Conservation (phyloP, 2,113 vertebrate genomes). For the human (Homo sapiens) region DNA sequence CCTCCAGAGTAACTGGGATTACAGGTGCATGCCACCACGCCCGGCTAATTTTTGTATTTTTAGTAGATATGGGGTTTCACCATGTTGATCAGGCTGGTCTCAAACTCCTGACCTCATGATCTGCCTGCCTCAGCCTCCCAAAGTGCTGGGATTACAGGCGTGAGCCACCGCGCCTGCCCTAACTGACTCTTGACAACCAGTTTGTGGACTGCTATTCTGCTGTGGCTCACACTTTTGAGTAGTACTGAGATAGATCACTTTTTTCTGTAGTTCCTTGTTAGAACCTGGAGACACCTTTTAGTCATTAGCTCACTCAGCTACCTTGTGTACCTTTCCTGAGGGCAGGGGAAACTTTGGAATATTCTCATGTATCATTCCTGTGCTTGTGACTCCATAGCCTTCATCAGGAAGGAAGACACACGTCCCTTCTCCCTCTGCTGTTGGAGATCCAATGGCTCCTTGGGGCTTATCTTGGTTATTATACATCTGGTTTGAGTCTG, state of each 20-base stretch:
- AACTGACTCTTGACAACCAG: background rate
- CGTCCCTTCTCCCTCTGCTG: background rate
- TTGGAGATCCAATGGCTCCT: background rate
- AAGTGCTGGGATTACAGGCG: too few relatives aligned
- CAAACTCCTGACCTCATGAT: too few relatives aligned
- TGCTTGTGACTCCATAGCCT: background rate
- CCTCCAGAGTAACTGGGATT: too few relatives aligned
- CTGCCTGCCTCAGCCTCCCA: too few relatives aligned
- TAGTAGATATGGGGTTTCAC: too few relatives aligned
- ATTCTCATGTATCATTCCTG: background rate
- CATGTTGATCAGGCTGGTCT: too few relatives aligned
- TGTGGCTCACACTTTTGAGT: background rate
- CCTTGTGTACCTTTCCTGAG: background rate
- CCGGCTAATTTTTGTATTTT: too few relatives aligned
- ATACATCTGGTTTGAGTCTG: background rate
- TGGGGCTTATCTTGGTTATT: background rate
- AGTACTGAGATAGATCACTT: rapidly evolving
- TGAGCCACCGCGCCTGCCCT: too few relatives aligned
- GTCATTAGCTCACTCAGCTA: background rate
- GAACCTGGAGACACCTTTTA: background rate
- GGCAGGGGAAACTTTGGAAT: background rate
- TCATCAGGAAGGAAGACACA: background rate
- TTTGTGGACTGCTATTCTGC: background rate
- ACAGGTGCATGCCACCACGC: too few relatives aligned
- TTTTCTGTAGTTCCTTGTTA: background rate